These are phyloP conservation scores for Chelon labrosus DNA, from an alignment of 2,797 vertebrate species.

Conservation along the genomic window DNA sequence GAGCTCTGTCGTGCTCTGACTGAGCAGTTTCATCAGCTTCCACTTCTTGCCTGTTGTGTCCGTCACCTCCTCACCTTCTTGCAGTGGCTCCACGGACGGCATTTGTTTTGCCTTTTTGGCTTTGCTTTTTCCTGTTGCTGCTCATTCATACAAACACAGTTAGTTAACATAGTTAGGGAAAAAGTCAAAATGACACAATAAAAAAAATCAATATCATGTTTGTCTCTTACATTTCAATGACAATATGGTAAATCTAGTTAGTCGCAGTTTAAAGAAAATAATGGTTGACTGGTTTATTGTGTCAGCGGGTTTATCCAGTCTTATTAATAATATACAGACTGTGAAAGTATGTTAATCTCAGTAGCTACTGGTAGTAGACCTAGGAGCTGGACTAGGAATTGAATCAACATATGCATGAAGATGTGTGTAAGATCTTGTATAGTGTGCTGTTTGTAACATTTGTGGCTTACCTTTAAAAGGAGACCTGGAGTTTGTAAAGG, in stretches of 20 bases:
- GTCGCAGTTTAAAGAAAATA: neutral
- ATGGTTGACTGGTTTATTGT: too few relatives aligned
- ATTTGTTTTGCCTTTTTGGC: conserved; percentile 72
- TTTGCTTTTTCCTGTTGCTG: conserved; percentile 72
- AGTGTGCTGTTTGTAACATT: neutral
- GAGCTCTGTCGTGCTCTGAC: conserved; percentile 80
- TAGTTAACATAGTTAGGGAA: neutral
- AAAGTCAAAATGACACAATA: neutral
- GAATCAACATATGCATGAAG: too few relatives aligned
- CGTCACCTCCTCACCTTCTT: conserved; percentile 80
- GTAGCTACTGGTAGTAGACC: too few relatives aligned
- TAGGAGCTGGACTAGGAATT: too few relatives aligned
- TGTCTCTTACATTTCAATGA: neutral
- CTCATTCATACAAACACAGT: conserved; percentile 12
- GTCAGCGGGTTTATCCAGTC: too few relatives aligned
- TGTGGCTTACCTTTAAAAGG: conserved; percentile 62
- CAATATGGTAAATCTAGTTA: neutral
- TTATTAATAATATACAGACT: too few relatives aligned
- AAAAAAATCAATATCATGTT: neutral
- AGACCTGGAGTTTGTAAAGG: conserved; percentile 56
- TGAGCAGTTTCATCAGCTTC: conserved; percentile 83
- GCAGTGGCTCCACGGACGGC: conserved; percentile 71
- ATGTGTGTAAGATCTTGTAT: neutral
- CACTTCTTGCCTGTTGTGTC: conserved; percentile 86
- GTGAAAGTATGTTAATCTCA: too few relatives aligned